phyloP scores from a whole-genome alignment of 2,113 vertebrate species.

The Romanogobio albipinnatus region DNA sequence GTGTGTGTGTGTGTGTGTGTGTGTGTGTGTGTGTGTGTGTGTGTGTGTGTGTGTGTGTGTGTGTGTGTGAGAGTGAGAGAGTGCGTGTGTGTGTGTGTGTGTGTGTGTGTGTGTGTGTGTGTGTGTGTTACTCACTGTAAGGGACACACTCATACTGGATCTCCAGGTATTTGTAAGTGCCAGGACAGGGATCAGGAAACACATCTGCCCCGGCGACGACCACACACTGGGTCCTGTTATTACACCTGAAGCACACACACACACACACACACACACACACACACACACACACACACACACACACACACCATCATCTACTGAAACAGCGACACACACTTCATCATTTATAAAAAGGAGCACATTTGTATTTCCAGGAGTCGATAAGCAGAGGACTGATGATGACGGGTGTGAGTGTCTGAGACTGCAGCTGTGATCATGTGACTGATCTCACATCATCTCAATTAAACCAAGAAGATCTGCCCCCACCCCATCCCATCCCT shows the following conservation, averaged over 20 bases:
- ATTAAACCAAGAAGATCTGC: not conserved
- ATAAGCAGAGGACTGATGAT: not conserved
- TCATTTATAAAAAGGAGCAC: not conserved
- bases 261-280: slow-evolving; percentile 44
- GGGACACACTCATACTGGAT: slow-evolving; percentile 95
- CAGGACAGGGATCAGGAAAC: slow-evolving; percentile 91
- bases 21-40: slow-evolving; percentile 4
- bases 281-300: no score
- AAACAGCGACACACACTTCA: not conserved
- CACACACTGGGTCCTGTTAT: slow-evolving; percentile 93
- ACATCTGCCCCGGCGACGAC: slow-evolving; percentile 90
- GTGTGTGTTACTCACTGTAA: slow-evolving; percentile 84
- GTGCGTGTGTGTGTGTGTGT: slow-evolving; percentile 45
- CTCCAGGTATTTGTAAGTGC: slow-evolving; percentile 94
- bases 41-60: not conserved
- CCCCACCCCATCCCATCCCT: slow-evolving; percentile 9
- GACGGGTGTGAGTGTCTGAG: not conserved
- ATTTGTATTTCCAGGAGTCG: not conserved
- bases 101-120: slow-evolving; percentile 37
- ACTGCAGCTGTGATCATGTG: not conserved
- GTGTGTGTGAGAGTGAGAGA: slow-evolving; percentile 16
- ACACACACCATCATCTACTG: not conserved
- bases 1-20: not conserved
- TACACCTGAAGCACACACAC: slow-evolving; percentile 79
- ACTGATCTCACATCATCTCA: not conserved